Evolutionary conservation across 2,797 vertebrate genomes (phyloP).

Genomic region (Poliocrania exsul): DNA sequence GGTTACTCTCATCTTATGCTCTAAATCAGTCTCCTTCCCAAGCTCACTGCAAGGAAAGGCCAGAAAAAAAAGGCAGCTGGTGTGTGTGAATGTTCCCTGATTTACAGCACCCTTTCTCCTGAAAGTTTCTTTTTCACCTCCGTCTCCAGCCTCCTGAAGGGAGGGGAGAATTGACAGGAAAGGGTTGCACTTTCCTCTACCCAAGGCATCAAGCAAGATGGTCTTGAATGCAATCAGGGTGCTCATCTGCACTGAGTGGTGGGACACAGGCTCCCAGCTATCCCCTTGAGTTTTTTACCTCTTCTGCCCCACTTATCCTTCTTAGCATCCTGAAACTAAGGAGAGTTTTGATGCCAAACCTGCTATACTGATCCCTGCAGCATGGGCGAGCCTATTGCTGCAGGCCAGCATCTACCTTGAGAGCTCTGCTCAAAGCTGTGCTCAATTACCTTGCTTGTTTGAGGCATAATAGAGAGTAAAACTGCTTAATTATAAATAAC

Average conservation of each 20-base stretch:
- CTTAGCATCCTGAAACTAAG: neutral
- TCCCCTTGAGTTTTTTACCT: neutral
- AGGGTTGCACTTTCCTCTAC: neutral
- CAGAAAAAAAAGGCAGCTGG: neutral
- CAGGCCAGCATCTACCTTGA: neutral
- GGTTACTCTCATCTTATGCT: neutral
- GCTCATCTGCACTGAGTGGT: neutral
- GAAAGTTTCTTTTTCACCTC: neutral
- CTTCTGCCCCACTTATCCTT: neutral
- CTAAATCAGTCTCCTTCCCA: neutral
- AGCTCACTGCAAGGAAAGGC: neutral
- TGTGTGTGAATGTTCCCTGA: neutral
- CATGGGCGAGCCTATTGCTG: rapidly evolving
- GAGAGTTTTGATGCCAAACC: neutral
- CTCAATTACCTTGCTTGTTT: neutral
- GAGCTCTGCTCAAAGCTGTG: neutral
- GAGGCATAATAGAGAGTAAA: neutral
- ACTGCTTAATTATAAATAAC: neutral
- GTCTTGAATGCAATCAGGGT: too few species aligned
- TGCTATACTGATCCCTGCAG: neutral
- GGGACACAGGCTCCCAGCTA: rapidly evolving
- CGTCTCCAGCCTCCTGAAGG: neutral
- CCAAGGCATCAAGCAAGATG: neutral
- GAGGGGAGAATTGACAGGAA: neutral
- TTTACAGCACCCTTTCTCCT: neutral